Conservation (phyloP, 2,888 invertebrate genomes). For the Mythimna vitellina region DNA sequence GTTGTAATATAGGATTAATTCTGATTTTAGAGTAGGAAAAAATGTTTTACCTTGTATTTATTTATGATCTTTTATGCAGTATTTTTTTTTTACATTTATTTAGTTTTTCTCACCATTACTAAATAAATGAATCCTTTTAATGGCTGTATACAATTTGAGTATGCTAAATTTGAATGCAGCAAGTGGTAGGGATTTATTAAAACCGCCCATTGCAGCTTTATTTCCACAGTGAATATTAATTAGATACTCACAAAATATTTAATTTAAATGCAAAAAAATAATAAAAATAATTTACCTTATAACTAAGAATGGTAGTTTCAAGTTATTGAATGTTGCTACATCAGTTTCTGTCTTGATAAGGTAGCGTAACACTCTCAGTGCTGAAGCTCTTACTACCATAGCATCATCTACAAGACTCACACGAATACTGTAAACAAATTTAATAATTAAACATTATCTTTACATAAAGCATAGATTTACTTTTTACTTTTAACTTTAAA, state of each 20-base stretch:
- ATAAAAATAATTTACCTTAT: conserved; percentile 90
- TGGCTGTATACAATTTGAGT: neutral
- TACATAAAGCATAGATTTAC: neutral
- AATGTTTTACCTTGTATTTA: neutral
- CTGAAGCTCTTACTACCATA: conserved; percentile 97
- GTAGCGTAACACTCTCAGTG: conserved; percentile 96
- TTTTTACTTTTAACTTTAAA: neutral
- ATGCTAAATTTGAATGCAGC: neutral
- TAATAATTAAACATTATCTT: neutral
- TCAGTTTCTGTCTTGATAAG: conserved; percentile 94
- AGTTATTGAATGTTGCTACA: conserved; percentile 94
- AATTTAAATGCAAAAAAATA: neutral
- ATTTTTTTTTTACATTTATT: neutral
- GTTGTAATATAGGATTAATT: too few relatives aligned
- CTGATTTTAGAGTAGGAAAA: neutral
- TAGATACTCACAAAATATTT: neutral
- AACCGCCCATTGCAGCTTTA: neutral
- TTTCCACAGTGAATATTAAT: too few relatives aligned
- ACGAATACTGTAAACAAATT: conserved; percentile 93
- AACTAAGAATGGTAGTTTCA: conserved; percentile 96
- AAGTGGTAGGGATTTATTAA: neutral
- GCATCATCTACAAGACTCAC: conserved; percentile 96
- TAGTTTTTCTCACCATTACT: neutral
- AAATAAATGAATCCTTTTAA: neutral
- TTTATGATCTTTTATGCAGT: neutral